These are phyloP conservation scores for Strongylocentrotus purpuratus DNA, from an alignment of 35 echinoderm and acorn worm species.

Conservation along the genomic window DNA sequence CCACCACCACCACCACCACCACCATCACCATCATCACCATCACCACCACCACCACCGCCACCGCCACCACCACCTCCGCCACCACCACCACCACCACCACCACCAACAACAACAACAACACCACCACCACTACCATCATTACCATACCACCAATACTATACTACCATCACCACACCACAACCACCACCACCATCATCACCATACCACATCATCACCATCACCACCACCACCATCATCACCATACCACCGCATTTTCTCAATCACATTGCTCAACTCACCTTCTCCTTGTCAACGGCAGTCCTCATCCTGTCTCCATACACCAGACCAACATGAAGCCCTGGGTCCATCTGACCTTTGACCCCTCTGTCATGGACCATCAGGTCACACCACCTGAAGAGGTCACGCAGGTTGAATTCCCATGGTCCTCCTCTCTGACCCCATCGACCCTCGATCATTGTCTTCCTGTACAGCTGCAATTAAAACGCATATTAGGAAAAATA, in stretches of 20 bases:
- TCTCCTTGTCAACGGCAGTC: slow-evolving; percentile 71
- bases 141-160: background rate
- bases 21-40: slow-evolving; percentile 40
- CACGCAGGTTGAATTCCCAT: slow-evolving; percentile 99
- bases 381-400: slow-evolving; percentile 98
- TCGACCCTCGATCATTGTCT: slow-evolving; percentile 66
- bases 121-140: background rate
- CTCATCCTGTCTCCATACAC: slow-evolving; percentile 88
- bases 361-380: slow-evolving; percentile 86
- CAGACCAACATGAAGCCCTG: slow-evolving; percentile 85
- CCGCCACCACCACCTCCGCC: background rate
- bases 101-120: background rate
- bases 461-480: slow-evolving; percentile 69
- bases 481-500: background rate
- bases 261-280: slow-evolving; percentile 36
- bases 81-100: background rate
- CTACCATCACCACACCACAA: too few relatives aligned
- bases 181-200: too few relatives aligned
- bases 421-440: slow-evolving; percentile 99
- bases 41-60: background rate
- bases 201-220: too few relatives aligned
- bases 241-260: background rate
- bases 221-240: background rate
- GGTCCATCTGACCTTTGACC: slow-evolving; percentile 58
- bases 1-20: background rate